These are phyloP conservation scores for Molossus alvarezi DNA, from an alignment of 2,797 vertebrate genomes.

Conservation along the genomic window DNA sequence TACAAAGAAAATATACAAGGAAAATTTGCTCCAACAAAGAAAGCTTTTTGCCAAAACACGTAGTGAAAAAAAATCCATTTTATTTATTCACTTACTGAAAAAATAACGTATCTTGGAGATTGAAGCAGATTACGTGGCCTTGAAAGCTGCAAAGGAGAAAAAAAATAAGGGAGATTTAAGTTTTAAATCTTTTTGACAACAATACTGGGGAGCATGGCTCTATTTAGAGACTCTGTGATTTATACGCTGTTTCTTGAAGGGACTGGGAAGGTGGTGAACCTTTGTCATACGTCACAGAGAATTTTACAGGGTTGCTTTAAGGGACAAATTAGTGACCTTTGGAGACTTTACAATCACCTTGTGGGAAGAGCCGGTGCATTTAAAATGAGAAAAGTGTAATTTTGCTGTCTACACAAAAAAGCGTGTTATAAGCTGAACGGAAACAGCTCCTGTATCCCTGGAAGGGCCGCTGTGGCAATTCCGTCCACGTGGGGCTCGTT, in stretches of 20 bases:
- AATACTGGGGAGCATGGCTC: constrained; percentile 53
- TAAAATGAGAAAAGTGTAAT: constrained; percentile 81
- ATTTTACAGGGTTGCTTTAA: constrained; percentile 86
- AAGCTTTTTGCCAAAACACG: constrained; percentile 44
- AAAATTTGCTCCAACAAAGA: constrained; percentile 20
- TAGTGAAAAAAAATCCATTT: neutral
- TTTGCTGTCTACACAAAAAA: constrained; percentile 72
- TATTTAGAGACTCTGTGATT: constrained; percentile 71
- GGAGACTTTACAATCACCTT: constrained; percentile 80
- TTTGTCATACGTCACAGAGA: constrained; percentile 73
- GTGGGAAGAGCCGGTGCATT: constrained; percentile 81
- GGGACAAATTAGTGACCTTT: constrained; percentile 83
- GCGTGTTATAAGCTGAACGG: constrained; percentile 79
- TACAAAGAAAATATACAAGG: constrained; percentile 1
- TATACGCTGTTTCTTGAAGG: constrained; percentile 73
- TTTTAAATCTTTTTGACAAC: constrained; percentile 65
- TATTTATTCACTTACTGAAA: constrained; percentile 10
- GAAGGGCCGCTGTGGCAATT: constrained; percentile 77
- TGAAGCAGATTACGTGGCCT: neutral
- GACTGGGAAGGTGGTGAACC: constrained; percentile 72
- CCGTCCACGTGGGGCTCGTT: constrained; percentile 71
- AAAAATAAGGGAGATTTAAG: constrained; percentile 35
- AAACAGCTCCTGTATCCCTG: constrained; percentile 77
- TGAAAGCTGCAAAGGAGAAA: constrained; percentile 38
- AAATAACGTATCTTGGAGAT: neutral